Evolutionary conservation across 2,888 invertebrate species (phyloP).

Genomic region (Thereva nobilitata): DNA sequence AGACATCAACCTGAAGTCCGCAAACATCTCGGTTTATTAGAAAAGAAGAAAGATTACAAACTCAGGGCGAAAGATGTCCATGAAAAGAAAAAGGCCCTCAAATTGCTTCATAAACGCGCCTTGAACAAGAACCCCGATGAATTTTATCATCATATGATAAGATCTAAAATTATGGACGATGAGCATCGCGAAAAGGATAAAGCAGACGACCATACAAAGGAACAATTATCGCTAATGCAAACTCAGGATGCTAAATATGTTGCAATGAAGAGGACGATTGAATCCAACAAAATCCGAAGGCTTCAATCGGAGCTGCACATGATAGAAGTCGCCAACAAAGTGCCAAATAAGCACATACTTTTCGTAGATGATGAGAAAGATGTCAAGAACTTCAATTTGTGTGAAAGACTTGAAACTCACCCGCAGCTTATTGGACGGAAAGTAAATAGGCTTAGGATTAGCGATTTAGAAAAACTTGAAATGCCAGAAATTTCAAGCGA

Average conservation of each 20-base stretch:
- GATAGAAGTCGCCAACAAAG: conserved; percentile 71
- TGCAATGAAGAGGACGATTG: conserved; percentile 80
- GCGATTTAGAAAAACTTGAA: conserved; percentile 63
- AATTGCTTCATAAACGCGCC: conserved; percentile 79
- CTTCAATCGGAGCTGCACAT: conserved; percentile 81
- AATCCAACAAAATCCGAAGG: conserved; percentile 68
- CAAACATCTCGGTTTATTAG: conserved; percentile 77
- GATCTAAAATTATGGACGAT: conserved; percentile 71
- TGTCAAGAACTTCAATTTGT: conserved; percentile 67
- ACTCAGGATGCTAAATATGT: conserved; percentile 92
- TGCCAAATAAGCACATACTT: conserved; percentile 76
- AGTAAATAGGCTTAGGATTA: conserved; percentile 70
- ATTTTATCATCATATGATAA: conserved; percentile 97
- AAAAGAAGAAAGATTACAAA: conserved; percentile 89
- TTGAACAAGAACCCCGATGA: conserved; percentile 96
- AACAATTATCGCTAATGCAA: conserved; percentile 86
- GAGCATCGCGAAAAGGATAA: conserved; percentile 71
- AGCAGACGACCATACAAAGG: conserved; percentile 74
- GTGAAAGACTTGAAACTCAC: conserved; percentile 74
- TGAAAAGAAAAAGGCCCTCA: conserved; percentile 80
- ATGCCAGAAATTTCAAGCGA: conserved; percentile 65
- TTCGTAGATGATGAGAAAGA: conserved; percentile 73
- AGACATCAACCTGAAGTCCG: conserved; percentile 81
- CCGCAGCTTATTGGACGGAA: conserved; percentile 69
- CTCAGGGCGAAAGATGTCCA: conserved; percentile 78